phyloP scores from a whole-genome alignment of 2,797 vertebrate species.

The Paratrypauchen microcephalus region DNA sequence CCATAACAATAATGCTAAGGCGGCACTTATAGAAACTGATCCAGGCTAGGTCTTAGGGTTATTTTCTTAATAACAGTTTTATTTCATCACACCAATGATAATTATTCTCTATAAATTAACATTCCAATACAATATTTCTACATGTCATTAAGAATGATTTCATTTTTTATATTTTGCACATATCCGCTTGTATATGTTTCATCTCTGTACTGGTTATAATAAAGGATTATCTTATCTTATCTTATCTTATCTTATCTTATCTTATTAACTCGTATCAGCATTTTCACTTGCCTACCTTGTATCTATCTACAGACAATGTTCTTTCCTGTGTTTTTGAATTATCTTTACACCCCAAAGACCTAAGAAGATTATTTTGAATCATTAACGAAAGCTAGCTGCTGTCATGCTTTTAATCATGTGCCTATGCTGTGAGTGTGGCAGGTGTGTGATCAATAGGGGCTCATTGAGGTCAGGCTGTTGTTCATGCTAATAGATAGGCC shows the following conservation, averaged over 20 bases:
- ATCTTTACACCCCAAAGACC: slow-evolving; percentile 23
- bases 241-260: too few relatives aligned
- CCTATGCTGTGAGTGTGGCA: slow-evolving; percentile 22
- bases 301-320: slow-evolving; percentile 18
- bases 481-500: slow-evolving; percentile 15
- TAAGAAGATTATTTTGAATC: slow-evolving; percentile 25
- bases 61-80: background rate
- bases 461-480: slow-evolving; percentile 14
- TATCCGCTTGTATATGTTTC: background rate
- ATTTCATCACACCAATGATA: background rate
- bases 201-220: background rate
- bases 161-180: background rate
- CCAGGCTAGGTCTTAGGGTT: background rate
- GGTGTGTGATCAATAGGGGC: slow-evolving; percentile 46
- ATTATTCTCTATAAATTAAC: too few relatives aligned
- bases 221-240: too few relatives aligned
- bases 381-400: slow-evolving; percentile 18
- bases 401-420: slow-evolving; percentile 39
- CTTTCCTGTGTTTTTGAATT: slow-evolving; percentile 16
- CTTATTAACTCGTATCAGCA: slow-evolving; percentile 3
- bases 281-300: background rate
- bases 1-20: background rate
- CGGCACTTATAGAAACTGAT: background rate
- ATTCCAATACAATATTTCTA: background rate
- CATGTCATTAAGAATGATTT: background rate